Evolutionary conservation across 92 coral and sea anemone species (phyloP).

Genomic region (Zoanthus gigantus): DNA sequence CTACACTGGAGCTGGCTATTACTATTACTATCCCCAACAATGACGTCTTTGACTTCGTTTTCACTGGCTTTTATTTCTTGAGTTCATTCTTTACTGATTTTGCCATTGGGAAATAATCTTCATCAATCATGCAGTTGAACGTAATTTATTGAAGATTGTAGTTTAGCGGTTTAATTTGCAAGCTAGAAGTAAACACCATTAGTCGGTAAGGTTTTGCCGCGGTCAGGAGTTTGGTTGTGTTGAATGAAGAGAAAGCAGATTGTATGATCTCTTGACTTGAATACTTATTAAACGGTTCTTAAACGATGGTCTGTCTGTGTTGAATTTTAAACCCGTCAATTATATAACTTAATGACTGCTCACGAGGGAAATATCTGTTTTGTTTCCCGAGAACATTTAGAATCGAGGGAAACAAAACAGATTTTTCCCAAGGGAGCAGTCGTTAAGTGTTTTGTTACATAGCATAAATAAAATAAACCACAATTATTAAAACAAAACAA

Average conservation of each 20-base stretch:
- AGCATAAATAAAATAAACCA: too few species aligned
- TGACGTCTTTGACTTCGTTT: not conserved
- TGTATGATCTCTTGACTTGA: slow-evolving; percentile 29
- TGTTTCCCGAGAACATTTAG: too few species aligned
- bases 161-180: slow-evolving; percentile 17
- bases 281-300: slow-evolving; percentile 45
- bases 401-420: too few species aligned
- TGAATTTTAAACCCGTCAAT: too few species aligned
- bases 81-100: slow-evolving; percentile 34
- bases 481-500: too few species aligned
- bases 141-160: slow-evolving; percentile 46
- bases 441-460: too few species aligned
- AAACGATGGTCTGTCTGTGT: not conserved
- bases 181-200: not conserved
- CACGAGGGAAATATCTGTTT: too few species aligned
- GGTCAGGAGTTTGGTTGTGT: slow-evolving; percentile 9
- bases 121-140: slow-evolving; percentile 48
- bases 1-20: slow-evolving; percentile 89
- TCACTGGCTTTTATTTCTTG: slow-evolving; percentile 29
- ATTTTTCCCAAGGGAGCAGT: too few species aligned
- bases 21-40: slow-evolving; percentile 94
- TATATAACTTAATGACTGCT: too few species aligned
- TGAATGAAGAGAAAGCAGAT: not conserved
- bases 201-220: not conserved
- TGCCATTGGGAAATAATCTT: slow-evolving; percentile 17